Evolutionary conservation across 2,113 vertebrate genomes (phyloP), one percentile per base, ranked within the genome.

Genomic region (Miniopterus natalensis): DNA sequence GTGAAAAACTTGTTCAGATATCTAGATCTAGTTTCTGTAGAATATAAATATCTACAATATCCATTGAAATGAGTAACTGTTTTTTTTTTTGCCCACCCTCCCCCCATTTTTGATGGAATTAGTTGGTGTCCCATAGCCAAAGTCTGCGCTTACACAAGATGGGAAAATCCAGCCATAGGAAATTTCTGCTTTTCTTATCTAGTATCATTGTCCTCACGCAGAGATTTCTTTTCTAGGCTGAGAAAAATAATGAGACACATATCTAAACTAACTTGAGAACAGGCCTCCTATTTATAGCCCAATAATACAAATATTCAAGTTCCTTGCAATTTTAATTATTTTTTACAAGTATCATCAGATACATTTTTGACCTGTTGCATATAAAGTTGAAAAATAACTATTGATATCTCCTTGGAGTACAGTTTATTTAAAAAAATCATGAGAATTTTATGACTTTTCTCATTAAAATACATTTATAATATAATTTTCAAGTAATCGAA

Each of bases 241-340:
- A 61, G 29, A 80, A 84, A 66, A 36, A 31, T 61, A 57, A 36
- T 45, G 5, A 84, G 49, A 36, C 4, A 71, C 1, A 75, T 45
- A 47, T 65, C 42, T 68, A 71, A 65, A 78, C 45, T 75, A 61
- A 85, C 0, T 42, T 71, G 13, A 57, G 9, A 75, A 9, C 12
- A 92, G 87, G 12, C 4, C 9, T 92, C 53, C 5, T 66, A 20
- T 68, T 93, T 40, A 25, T n/a, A 51, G 13, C 15, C 1, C 20
- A 88, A 55, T 3, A 95, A 93, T 84, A 87, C 18, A 45, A 59
- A 88, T 61, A 80, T 42, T 75, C 6, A 93, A 89, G 3, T 31
- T 75, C 6, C 2, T 70, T 93, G 18, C 1, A 74, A 4, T 85
- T 92, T 45, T 7, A 55, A 23, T 40, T 18, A 47, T 68, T 73